phyloP scores from a whole-genome alignment of 2,113 vertebrate species.

The Crypturellus undulatus region DNA sequence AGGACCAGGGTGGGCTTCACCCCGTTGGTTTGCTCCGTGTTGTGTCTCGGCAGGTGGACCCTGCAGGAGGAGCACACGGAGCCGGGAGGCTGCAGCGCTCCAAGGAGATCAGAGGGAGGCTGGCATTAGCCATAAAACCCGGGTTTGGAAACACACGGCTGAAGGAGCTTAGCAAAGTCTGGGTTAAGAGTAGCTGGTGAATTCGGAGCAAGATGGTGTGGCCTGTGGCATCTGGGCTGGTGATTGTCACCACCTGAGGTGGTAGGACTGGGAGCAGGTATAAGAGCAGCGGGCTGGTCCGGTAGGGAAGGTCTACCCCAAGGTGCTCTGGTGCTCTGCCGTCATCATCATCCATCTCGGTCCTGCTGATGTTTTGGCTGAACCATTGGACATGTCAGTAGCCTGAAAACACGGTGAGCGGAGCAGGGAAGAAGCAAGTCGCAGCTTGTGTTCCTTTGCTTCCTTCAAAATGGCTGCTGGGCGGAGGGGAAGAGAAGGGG shows the following conservation, averaged over 20 bases:
- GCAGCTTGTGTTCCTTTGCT: conserved; percentile 53
- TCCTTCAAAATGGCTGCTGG: conserved; percentile 14
- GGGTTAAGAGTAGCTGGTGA: conserved; percentile 43
- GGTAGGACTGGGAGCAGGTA: neutral
- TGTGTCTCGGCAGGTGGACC: neutral
- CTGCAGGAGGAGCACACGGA: neutral
- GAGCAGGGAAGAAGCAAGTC: neutral
- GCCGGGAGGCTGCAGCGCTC: neutral
- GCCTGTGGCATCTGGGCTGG: conserved; percentile 43
- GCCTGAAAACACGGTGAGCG: conserved; percentile 10
- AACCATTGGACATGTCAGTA: conserved; percentile 21
- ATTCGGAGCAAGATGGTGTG: conserved; percentile 44
- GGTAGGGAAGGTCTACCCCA: conserved; percentile 27
- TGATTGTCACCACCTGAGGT: conserved; percentile 23
- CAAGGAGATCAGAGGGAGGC: neutral
- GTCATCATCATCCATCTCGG: conserved; percentile 31
- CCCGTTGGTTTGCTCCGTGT: neutral
- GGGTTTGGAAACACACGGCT: neutral
- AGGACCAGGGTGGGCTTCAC: neutral
- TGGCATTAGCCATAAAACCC: neutral
- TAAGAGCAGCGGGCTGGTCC: conserved; percentile 15
- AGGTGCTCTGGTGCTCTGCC: neutral
- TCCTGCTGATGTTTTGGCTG: conserved; percentile 30
- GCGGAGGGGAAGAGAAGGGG: neutral
- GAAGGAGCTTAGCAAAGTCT: conserved; percentile 13